A percentile compares a stretch with the other conserved stretches of the same genome.
These are phyloP conservation scores for Crossocerus cetratus DNA, from an alignment of 2,888 invertebrate genomes.

Conservation along the genomic window DNA sequence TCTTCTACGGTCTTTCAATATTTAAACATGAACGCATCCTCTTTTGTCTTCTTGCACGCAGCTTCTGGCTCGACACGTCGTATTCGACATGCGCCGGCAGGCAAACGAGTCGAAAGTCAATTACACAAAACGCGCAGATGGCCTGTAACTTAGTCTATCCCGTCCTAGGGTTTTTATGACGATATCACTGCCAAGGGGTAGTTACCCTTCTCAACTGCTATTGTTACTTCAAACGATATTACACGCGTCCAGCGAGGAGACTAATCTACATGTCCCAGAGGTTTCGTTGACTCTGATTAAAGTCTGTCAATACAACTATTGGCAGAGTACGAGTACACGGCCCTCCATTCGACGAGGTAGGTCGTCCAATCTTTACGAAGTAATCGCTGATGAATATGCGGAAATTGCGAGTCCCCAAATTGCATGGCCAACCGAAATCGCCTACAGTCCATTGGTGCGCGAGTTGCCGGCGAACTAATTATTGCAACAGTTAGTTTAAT, in stretches of 20 bases:
- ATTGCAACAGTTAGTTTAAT: not conserved
- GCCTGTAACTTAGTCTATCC: conserved; percentile 14
- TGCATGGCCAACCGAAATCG: not conserved
- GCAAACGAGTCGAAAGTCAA: conserved; percentile 14
- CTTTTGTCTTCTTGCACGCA: too few relatives aligned
- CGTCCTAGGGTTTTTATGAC: conserved; percentile 31
- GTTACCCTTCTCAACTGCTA: conserved; percentile 25
- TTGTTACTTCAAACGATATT: conserved; percentile 38
- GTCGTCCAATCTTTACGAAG: too few relatives aligned
- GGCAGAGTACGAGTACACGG: too few relatives aligned
- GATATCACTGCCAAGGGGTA: conserved; percentile 33
- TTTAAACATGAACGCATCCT: too few relatives aligned
- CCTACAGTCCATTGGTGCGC: not conserved
- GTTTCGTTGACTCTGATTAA: conserved; percentile 6
- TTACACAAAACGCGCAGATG: conserved; percentile 40
- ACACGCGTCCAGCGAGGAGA: conserved; percentile 11
- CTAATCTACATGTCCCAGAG: conserved; percentile 26
- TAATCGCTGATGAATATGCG: too few relatives aligned
- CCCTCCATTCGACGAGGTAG: too few relatives aligned
- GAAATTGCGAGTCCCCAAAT: too few relatives aligned
- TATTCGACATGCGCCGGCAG: too few relatives aligned
- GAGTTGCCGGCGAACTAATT: not conserved
- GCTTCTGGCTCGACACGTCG: too few relatives aligned
- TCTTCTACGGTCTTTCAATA: too few relatives aligned
- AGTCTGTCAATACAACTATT: not conserved